Base-by-base conservation (phyloP, 2,113 vertebrate species). In the Stictonetta naevosa region DNA sequence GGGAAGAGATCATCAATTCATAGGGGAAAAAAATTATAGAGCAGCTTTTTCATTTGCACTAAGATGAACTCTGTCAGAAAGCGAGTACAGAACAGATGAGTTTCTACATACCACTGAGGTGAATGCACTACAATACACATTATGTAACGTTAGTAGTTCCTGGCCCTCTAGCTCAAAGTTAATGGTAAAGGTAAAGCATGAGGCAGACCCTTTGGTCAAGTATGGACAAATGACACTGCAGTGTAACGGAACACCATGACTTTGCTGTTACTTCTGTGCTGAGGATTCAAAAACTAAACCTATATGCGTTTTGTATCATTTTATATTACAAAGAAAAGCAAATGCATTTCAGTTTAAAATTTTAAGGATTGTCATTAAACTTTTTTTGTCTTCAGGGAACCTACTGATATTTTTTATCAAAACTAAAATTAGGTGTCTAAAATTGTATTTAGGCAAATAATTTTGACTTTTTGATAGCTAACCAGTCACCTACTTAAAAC, bases 41-140 rank as follows among this genome's bases (percentile, higher is more conserved):
- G 55, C 10, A 79, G 36, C 36, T 83, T 83, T 91, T 89, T 93
- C 52, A 93, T 83, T 83, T 73, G 11, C 0, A 4, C 38, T 90
- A 88, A 88, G 79, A 93, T 86, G 22, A 67, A 68, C n/a, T 40
- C 23, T 10, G 83, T 46, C 44, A 86, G 58, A 95, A 95, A 78
- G 55, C 6, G 63, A 90, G 73, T n/a, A 88, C 8, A 50, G 63
- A 86, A 69, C 17, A 62, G 48, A 68, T 38, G 42, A 81, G 23
- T 53, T 93, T 81, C 72, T 72, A 74, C 26, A 2, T 74, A 88
- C 20, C 46, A 52, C 34, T 83, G 52, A 60, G 83, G 25, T 58
- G 38, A 91, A 38, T 20, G 67, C 14, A 48, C 40, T 74, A 25
- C 12, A 44, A 42, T 17, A 67, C 10, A 63, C 31, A 17, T 5